Conservation (phyloP, 2,113 vertebrate species). For the Pimephales promelas region DNA sequence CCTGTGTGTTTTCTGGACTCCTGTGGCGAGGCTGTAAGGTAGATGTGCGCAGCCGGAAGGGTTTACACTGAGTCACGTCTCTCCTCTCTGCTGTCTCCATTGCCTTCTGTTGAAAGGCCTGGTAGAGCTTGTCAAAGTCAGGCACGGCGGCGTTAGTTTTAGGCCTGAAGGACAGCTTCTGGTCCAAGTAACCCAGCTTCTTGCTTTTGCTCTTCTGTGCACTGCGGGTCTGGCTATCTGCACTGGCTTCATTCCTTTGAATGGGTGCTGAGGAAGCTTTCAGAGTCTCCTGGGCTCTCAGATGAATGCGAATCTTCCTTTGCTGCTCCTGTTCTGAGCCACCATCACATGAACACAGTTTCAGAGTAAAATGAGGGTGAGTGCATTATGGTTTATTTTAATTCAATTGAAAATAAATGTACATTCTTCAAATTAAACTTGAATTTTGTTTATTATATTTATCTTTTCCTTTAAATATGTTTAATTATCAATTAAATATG, state of each 20-base stretch:
- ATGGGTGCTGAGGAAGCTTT: constrained; percentile 68
- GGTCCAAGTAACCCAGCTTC: constrained; percentile 82
- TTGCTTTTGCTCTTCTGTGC: constrained; percentile 77
- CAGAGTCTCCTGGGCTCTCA: constrained; percentile 78
- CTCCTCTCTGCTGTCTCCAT: constrained; percentile 70
- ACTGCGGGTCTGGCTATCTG: constrained; percentile 63
- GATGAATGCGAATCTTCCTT: constrained; percentile 79
- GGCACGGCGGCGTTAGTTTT: constrained; percentile 82
- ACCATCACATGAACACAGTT: constrained; percentile 13
- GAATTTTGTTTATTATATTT: neutral
- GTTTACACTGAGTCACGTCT: constrained; percentile 82
- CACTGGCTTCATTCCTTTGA: constrained; percentile 46
- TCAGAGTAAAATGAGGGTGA: neutral
- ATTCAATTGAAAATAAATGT: too few species aligned
- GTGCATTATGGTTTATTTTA: too few species aligned
- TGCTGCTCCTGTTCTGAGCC: constrained; percentile 79
- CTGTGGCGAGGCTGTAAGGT: constrained; percentile 67
- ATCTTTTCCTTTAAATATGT: neutral
- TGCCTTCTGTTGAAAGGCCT: constrained; percentile 80
- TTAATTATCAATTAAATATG: neutral
- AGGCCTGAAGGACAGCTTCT: constrained; percentile 84
- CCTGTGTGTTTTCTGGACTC: constrained; percentile 48
- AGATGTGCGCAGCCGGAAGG: constrained; percentile 86
- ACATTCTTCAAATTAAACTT: neutral
- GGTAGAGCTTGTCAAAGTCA: constrained; percentile 84